Evolutionary conservation across 2,797 vertebrate species (phyloP).

Genomic region (Labroides dimidiatus): DNA sequence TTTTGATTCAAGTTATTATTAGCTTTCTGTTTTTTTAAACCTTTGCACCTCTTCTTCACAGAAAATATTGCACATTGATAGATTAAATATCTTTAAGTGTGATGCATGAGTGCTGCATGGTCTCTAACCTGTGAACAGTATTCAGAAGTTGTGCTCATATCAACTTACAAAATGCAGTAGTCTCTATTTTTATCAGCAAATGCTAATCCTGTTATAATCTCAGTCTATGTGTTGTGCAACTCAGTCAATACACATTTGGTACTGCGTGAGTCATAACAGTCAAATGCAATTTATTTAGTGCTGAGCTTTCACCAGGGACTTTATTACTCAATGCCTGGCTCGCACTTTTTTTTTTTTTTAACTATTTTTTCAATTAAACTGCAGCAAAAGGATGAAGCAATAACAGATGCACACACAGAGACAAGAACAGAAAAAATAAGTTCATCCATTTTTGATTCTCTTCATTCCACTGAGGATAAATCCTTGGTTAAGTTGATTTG

Average conservation of each 20-base stretch:
- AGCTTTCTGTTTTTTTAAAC: too few species aligned
- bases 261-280: constrained; percentile 4
- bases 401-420: background rate
- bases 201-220: background rate
- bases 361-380: constrained; percentile 23
- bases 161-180: too few species aligned
- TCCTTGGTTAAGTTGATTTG: constrained; percentile 30
- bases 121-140: too few species aligned
- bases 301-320: constrained; percentile 25
- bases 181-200: background rate
- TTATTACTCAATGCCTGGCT: constrained; percentile 13
- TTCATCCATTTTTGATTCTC: constrained; percentile 25
- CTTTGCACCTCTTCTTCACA: too few species aligned
- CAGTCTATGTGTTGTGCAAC: constrained; percentile 16
- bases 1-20: too few species aligned
- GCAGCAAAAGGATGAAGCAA: constrained; percentile 11
- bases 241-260: constrained; percentile 37
- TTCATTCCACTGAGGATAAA: constrained; percentile 29
- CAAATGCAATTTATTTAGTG: constrained; percentile 19
- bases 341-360: background rate
- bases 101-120: too few species aligned
- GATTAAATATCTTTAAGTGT: too few species aligned
- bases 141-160: too few species aligned
- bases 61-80: too few species aligned
- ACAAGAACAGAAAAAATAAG: background rate